Percentiles rank a stretch among this genome's conserved stretches.
phyloP scores from a whole-genome alignment of 2,888 invertebrate genomes.

The Esperia sulphurella region DNA sequence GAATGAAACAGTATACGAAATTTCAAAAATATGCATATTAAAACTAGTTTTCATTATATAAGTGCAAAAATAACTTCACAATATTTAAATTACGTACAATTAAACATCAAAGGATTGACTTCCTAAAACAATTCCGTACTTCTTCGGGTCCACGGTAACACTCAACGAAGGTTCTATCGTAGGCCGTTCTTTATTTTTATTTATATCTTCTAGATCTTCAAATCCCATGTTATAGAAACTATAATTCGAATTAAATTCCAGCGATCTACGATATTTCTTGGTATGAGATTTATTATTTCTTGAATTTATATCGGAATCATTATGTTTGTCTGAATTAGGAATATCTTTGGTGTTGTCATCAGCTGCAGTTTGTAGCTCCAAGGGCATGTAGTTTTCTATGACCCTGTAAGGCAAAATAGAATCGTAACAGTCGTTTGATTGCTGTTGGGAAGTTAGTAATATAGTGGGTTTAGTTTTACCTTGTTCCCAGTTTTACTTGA shows the following conservation, averaged over 20 bases:
- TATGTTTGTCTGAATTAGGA: neutral
- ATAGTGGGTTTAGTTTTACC: too few relatives aligned
- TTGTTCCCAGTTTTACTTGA: too few relatives aligned
- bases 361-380: slow-evolving; percentile 16
- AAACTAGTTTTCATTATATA: neutral
- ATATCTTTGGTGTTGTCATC: slow-evolving; percentile 9
- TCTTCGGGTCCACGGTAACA: slow-evolving; percentile 35
- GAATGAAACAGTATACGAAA: too few relatives aligned
- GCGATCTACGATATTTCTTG: neutral
- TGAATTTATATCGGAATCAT: slow-evolving; percentile 2
- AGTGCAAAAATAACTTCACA: neutral
- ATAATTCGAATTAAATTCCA: slow-evolving; percentile 9
- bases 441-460: too few relatives aligned
- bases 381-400: slow-evolving; percentile 24
- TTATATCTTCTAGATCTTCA: slow-evolving; percentile 19
- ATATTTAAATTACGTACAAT: neutral
- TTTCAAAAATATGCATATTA: too few relatives aligned
- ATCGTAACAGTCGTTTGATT: too few relatives aligned
- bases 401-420: slow-evolving; percentile 23
- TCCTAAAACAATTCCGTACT: slow-evolving; percentile 22
- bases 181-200: slow-evolving; percentile 17
- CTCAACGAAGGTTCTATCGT: slow-evolving; percentile 40
- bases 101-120: slow-evolving; percentile 25
- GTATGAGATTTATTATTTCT: slow-evolving; percentile 3
- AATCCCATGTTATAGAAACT: slow-evolving; percentile 35